phyloP scores from a whole-genome alignment of 2,888 invertebrate genomes.

The Euplexia lucipara region DNA sequence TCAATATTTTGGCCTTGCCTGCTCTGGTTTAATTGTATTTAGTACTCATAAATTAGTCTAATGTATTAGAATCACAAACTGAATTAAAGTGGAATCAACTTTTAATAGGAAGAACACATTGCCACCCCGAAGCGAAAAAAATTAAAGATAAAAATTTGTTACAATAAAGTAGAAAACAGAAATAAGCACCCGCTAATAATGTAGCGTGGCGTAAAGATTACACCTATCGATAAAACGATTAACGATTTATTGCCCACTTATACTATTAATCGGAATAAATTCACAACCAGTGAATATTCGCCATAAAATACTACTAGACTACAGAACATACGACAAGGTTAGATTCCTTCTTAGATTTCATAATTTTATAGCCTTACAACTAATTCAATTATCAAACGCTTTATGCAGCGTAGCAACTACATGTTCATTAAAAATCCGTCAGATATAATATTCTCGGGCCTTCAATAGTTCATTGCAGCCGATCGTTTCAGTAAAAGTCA shows the following conservation, averaged over 20 bases:
- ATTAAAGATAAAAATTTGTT: conserved; percentile 19
- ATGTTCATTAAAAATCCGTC: background rate
- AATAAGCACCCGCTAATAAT: conserved; percentile 15
- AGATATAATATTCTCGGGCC: background rate
- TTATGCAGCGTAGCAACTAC: too few relatives aligned
- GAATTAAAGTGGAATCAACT: too few relatives aligned
- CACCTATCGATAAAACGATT: conserved; percentile 45
- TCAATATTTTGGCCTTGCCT: background rate
- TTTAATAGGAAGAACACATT: background rate
- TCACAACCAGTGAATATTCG: conserved; percentile 22
- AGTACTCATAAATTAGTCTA: background rate
- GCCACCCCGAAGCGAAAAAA: background rate
- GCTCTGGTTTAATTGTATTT: background rate
- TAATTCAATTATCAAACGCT: too few relatives aligned
- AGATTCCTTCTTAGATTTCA: background rate
- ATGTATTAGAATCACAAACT: background rate
- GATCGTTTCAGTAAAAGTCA: too few relatives aligned
- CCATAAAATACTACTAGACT: background rate
- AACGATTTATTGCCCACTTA: conserved; percentile 51
- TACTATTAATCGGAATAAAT: conserved; percentile 40
- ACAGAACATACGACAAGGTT: background rate
- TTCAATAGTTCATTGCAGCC: conserved; percentile 1
- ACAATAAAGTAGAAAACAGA: conserved; percentile 36
- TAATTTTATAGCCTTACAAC: background rate
- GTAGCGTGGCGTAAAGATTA: conserved; percentile 40